Conservation (phyloP, 2,797 vertebrate species). For the Pipistrellus kuhlii region DNA sequence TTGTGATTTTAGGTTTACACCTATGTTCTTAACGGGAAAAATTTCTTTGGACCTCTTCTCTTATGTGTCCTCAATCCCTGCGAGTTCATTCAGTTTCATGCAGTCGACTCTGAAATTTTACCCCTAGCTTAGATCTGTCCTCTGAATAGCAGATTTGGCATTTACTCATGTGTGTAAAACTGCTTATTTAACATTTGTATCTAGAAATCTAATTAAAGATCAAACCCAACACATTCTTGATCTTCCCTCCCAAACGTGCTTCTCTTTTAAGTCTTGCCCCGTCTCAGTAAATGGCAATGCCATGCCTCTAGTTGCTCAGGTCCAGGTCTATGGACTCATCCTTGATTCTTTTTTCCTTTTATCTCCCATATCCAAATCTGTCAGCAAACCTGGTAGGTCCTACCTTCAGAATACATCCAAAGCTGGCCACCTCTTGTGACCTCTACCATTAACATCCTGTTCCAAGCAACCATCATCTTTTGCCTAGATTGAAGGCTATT, state of each 20-base stretch:
- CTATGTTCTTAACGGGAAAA: constrained; percentile 34
- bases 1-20: neutral
- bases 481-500: neutral
- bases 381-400: neutral
- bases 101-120: neutral
- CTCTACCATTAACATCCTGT: neutral
- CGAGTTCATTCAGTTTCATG: neutral
- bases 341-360: constrained; percentile 12
- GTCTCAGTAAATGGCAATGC: constrained; percentile 56
- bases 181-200: constrained; percentile 43
- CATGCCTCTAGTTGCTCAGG: constrained; percentile 52
- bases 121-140: neutral
- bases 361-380: neutral
- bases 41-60: constrained; percentile 32
- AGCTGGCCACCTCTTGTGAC: constrained; percentile 6
- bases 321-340: neutral
- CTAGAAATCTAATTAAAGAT: constrained; percentile 62
- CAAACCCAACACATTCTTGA: neutral
- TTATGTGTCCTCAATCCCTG: neutral
- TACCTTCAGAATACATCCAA: neutral
- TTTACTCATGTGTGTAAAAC: neutral
- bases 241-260: constrained; percentile 26
- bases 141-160: neutral
- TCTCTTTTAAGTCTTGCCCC: constrained; percentile 20
- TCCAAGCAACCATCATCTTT: neutral